These are phyloP conservation scores for Lynx canadensis DNA, from an alignment of 2,113 vertebrate species.

Conservation along the genomic window DNA sequence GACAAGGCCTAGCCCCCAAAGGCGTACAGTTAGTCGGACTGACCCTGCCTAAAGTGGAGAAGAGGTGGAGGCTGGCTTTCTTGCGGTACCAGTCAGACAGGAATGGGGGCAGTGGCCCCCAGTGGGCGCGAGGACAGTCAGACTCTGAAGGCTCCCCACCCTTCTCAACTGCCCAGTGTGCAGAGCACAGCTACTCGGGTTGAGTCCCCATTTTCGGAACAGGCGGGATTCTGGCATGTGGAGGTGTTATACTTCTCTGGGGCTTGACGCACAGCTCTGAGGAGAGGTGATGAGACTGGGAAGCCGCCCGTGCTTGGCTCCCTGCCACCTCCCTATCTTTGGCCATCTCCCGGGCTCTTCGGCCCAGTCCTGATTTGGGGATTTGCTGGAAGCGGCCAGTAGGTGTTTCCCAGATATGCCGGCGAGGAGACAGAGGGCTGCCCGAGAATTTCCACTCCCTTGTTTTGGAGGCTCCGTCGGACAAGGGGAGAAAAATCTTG, in stretches of 20 bases:
- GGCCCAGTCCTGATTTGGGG: neutral
- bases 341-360: neutral
- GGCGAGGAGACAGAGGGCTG: neutral
- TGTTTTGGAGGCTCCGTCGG: neutral
- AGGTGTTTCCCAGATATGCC: neutral
- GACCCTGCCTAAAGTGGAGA: neutral
- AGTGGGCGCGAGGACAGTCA: neutral
- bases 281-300: accelerated
- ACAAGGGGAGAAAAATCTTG: neutral
- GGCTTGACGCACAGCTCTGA: neutral
- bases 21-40: neutral
- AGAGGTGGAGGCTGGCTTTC: neutral
- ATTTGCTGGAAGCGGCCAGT: neutral
- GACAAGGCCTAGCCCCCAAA: neutral
- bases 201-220: neutral
- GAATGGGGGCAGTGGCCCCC: neutral
- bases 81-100: neutral
- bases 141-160: neutral
- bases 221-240: neutral
- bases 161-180: neutral
- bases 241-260: neutral
- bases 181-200: neutral
- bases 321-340: neutral
- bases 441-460: neutral
- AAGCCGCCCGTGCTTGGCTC: neutral